Evolutionary conservation across 2,888 invertebrate species (phyloP), one percentile per base, ranked within the genome.

Genomic region (Bombylius discolor): DNA sequence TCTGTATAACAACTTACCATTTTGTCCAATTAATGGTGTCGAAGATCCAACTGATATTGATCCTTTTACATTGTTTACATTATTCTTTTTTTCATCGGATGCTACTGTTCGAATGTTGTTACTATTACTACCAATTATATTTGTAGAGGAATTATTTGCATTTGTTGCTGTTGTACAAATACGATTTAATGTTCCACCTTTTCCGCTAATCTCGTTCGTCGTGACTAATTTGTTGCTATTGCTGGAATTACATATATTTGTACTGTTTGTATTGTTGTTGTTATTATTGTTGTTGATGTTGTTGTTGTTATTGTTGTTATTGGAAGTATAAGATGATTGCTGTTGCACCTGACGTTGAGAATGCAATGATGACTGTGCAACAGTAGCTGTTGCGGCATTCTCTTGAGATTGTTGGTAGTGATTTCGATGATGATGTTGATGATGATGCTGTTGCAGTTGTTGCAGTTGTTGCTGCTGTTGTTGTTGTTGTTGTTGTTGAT

Each of bases 1-100:
- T 23, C 23, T 23, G 23, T 23, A 23, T 3, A 36, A 36, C 6
- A 36, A 6, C 62, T 64, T 59, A 64, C 64, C 63, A 61, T 64
- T 64, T 62, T 62, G 63, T 60, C 63, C 62, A 61, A 62, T 63
- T 62, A 62, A 59, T 57, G 60, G 59, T 47, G 58, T 56, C 48
- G 55, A 56, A 55, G 61, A 49, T 34, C 61, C 51, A 46, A 52
- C 67, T 68, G 54, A 44, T 53, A 42, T 42, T 42, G 39, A 36
- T 36, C 5, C 39, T 42, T 8, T 42, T 42, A 7, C 39, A 42
- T 42, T 42, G 39, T 4, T 11, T 11, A 4, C 6, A 42, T 36
- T 36, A 36, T 8, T 36, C 5, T 36, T 36, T 7, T 36, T 36
- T 5, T 5, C 8, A 36, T 8, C 34, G 5, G 34, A 36, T 36